Conservation (phyloP, 2,888 invertebrate species). For the Ashinkailepas kermadecensis region DNA sequence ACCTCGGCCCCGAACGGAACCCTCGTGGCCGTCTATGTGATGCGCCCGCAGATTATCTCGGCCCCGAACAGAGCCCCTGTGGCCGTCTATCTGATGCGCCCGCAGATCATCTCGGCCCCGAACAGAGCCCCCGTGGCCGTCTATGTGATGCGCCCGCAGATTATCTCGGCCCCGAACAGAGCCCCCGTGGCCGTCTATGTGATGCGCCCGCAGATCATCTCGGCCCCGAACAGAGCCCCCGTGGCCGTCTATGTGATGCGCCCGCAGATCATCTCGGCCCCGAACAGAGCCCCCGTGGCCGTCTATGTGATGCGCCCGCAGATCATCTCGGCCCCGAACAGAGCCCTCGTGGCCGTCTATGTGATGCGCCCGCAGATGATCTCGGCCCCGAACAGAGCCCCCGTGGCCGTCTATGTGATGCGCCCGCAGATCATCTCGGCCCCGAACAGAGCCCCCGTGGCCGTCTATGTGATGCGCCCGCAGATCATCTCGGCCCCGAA, state of each 20-base stretch:
- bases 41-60: conserved; percentile 34
- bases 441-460: no score
- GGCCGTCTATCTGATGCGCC: not conserved
- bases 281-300: no score
- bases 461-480: not conserved
- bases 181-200: no score
- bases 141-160: conserved; percentile 31
- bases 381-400: no score
- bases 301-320: conserved; percentile 28
- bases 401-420: no score
- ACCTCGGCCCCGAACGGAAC: no score
- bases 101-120: conserved; percentile 34
- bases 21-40: no score
- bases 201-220: conserved; percentile 34
- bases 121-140: no score
- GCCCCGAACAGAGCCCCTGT: no score
- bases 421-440: conserved; percentile 34
- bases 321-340: conserved; percentile 28
- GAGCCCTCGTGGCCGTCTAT: no score
- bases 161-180: conserved; percentile 5
- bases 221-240: no score
- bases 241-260: no score
- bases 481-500: conserved; percentile 33
- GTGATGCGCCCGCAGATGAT: conserved; percentile 41
- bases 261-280: conserved; percentile 34